A percentile compares a stretch with the other conserved stretches of the same genome.
phyloP scores from a whole-genome alignment of 2,797 vertebrate genomes.

The Coccyzus lansbergi region DNA sequence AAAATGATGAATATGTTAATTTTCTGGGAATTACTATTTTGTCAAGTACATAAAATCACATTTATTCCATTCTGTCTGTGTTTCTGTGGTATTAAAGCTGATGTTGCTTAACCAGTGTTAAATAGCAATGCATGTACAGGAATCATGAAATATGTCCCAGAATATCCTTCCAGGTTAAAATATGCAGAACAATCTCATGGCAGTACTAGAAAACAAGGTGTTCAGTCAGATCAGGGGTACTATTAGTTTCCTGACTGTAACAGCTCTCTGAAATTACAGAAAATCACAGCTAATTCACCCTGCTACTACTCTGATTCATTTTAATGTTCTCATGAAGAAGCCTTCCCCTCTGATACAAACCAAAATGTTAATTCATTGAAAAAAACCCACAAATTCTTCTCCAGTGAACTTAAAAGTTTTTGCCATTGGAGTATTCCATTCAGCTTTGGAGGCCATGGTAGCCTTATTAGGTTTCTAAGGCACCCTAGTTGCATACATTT shows the following conservation, averaged over 20 bases:
- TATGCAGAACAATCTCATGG: neutral
- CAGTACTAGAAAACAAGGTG: neutral
- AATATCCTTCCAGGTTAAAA: neutral
- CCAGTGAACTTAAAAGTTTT: neutral
- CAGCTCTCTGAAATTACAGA: neutral
- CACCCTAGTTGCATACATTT: slow-evolving; percentile 33
- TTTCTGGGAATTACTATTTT: neutral
- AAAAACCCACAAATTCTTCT: neutral
- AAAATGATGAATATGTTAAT: neutral
- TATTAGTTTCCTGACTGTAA: neutral
- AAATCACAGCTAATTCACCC: neutral
- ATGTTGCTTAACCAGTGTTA: neutral
- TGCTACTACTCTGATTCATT: neutral
- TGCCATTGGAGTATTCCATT: neutral
- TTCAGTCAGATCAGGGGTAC: neutral
- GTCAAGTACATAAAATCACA: neutral
- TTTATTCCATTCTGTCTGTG: neutral
- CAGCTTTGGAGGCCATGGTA: slow-evolving; percentile 23
- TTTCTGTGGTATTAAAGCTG: neutral
- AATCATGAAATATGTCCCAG: neutral
- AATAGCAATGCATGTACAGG: neutral
- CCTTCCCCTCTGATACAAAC: neutral
- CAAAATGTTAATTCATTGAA: neutral
- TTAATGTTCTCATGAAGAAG: neutral
- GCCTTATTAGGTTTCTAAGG: slow-evolving; percentile 53